Conservation (phyloP, 2,797 vertebrate genomes). For the Buphagus erythrorhynchus region DNA sequence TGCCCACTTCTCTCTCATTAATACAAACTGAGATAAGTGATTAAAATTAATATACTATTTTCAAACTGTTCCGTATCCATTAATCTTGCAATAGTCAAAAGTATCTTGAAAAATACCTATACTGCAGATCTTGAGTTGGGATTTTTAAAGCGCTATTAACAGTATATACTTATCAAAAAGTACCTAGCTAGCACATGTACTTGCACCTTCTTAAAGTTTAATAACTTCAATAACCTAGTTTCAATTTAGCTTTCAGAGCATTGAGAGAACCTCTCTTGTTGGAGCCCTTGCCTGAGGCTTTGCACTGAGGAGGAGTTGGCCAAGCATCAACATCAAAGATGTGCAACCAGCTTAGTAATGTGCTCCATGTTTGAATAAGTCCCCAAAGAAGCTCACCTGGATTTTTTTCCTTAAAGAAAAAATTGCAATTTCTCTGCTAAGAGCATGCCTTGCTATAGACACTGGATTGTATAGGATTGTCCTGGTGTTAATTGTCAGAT, state of each 20-base stretch:
- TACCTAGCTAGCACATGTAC: neutral
- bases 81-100: conserved; percentile 49
- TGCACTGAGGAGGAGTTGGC: neutral
- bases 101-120: neutral
- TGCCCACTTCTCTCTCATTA: conserved; percentile 39
- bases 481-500: neutral
- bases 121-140: neutral
- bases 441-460: neutral
- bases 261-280: neutral
- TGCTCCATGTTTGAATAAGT: neutral
- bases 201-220: conserved; percentile 40
- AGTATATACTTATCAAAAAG: conserved; percentile 36
- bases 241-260: conserved; percentile 10
- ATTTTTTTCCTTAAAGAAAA: neutral
- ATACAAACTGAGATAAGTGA: conserved; percentile 31
- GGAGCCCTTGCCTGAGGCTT: neutral
- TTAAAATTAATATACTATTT: conserved; percentile 56
- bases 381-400: neutral
- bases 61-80: conserved; percentile 44
- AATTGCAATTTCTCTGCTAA: neutral
- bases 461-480: fast-evolving
- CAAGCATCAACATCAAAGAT: neutral
- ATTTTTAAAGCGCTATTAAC: conserved; percentile 24
- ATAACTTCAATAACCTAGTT: conserved; percentile 16
- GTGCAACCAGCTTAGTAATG: neutral